Percentiles rank a stretch among this genome's conserved stretches.
These are phyloP conservation scores for Helleia helle DNA, from an alignment of 2,888 invertebrate genomes.

Conservation along the genomic window DNA sequence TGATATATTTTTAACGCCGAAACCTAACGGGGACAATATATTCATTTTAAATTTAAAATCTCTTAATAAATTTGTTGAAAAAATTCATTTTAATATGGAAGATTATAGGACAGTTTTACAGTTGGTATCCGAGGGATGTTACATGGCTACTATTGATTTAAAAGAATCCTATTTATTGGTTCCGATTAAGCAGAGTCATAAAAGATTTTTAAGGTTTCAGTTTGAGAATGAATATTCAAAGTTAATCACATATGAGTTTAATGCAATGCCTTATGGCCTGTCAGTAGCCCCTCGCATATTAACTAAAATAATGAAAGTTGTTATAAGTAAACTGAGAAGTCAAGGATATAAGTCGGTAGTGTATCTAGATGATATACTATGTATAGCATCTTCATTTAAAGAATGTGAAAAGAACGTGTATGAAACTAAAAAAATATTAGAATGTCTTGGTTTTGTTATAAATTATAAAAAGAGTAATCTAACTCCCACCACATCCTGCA, in stretches of 20 bases:
- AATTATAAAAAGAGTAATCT: no score
- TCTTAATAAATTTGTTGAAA: constrained; percentile 14
- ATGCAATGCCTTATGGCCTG: no score
- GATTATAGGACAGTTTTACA: constrained; percentile 10
- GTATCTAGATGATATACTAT: constrained; percentile 3
- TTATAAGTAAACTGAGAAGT: neutral
- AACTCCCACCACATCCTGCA: no score
- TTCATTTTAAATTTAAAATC: no score
- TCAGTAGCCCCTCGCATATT: no score
- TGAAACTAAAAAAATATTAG: no score
- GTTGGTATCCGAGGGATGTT: constrained; percentile 5
- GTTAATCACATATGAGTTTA: no score
- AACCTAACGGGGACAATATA: no score
- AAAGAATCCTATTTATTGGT: constrained; percentile 13
- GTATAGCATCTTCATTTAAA: neutral
- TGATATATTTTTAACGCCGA: constrained; percentile 8
- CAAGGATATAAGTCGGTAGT: neutral
- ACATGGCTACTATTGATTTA: constrained; percentile 12
- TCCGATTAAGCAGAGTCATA: constrained; percentile 1
- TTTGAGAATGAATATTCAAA: neutral
- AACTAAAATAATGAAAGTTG: neutral
- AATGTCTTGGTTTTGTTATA: no score
- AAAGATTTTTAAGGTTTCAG: constrained; percentile 10
- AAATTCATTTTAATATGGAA: constrained; percentile 13
- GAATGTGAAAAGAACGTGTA: neutral